phyloP scores from a whole-genome alignment of 2,888 invertebrate species.

The Norana najaformis region DNA sequence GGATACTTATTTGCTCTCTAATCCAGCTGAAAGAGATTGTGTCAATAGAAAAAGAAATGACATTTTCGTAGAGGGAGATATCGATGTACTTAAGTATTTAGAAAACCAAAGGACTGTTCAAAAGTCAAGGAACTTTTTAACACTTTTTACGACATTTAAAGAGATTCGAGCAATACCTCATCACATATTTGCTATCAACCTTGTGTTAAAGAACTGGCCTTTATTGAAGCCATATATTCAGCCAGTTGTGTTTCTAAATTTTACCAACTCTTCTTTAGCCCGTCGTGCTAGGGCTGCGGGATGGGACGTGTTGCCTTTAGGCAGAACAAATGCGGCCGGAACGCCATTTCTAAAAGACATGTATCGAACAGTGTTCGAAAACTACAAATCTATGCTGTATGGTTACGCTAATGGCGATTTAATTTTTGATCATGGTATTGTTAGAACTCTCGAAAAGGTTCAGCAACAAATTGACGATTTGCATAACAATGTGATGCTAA shows the following conservation, averaged over 20 bases:
- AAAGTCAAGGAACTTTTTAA: background rate
- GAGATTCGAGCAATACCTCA: too few species aligned
- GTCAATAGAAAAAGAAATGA: too few species aligned
- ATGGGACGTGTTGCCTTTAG: conserved; percentile 26
- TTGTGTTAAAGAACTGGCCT: conserved; percentile 8
- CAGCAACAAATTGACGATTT: background rate
- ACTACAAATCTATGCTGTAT: conserved; percentile 26
- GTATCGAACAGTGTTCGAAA: background rate
- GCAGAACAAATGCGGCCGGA: background rate
- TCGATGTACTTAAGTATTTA: too few species aligned
- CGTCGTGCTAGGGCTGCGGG: background rate
- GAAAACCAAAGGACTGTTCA: too few species aligned
- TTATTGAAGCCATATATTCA: background rate
- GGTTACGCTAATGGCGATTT: conserved; percentile 37
- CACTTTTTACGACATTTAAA: too few species aligned
- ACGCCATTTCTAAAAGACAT: conserved; percentile 29
- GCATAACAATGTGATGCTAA: background rate
- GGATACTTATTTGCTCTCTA: too few species aligned
- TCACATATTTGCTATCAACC: background rate
- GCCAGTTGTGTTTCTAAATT: background rate
- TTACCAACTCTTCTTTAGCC: background rate
- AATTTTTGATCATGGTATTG: conserved; percentile 23
- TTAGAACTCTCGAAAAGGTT: background rate
- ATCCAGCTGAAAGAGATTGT: too few species aligned
- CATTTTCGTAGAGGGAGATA: too few species aligned